A percentile compares a stretch with the other conserved stretches of the same genome.
Evolutionary conservation across 2,888 invertebrate genomes (phyloP).

Genomic region (Tholera decimalis): DNA sequence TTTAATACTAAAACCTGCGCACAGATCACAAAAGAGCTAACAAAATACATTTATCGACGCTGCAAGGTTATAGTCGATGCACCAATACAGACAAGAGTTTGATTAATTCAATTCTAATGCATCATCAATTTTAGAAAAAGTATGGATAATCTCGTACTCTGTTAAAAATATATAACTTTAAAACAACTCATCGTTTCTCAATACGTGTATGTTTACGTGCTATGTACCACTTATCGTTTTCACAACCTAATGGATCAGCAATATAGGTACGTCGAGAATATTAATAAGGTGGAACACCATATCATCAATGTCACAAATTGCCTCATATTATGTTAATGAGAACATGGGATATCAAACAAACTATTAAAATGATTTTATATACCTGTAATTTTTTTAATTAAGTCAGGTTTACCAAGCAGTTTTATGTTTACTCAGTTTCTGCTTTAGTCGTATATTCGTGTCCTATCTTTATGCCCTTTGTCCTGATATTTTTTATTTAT

Average conservation of each 20-base stretch:
- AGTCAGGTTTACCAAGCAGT: background rate
- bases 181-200: constrained; percentile 25
- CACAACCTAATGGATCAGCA: constrained; percentile 41
- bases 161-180: constrained; percentile 23
- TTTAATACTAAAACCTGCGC: background rate
- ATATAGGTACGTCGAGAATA: constrained; percentile 35
- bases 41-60: constrained; percentile 10
- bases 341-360: constrained; percentile 13
- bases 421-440: background rate
- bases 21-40: constrained; percentile 7
- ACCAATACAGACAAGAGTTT: constrained; percentile 16
- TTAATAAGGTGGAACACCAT: constrained; percentile 39
- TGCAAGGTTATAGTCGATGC: constrained; percentile 27
- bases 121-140: constrained; percentile 21
- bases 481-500: no score
- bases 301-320: constrained; percentile 47
- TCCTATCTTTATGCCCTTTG: background rate
- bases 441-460: background rate
- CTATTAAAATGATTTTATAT: background rate
- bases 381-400: constrained; percentile 5
- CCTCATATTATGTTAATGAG: constrained; percentile 40
- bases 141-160: background rate
- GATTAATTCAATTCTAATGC: constrained; percentile 22
- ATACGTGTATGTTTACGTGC: constrained; percentile 10
- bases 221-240: constrained; percentile 35